phyloP scores from a whole-genome alignment of 2,888 invertebrate genomes.

The Stegana nigrithorax region DNA sequence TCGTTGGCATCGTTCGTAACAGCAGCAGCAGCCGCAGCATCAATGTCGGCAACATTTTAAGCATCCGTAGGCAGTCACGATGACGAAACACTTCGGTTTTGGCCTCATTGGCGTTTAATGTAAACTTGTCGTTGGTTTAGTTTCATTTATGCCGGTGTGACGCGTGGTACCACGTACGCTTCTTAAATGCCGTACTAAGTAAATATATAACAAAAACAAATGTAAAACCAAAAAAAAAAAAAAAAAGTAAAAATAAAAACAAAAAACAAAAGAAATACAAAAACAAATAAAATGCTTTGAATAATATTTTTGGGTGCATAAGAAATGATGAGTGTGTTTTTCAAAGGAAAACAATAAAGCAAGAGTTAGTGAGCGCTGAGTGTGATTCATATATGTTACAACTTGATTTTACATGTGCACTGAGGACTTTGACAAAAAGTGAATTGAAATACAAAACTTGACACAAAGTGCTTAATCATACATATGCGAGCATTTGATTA shows the following conservation, averaged over 20 bases:
- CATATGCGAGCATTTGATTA: no score
- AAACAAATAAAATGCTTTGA: neutral
- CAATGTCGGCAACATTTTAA: no score
- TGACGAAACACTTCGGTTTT: slow-evolving; percentile 21
- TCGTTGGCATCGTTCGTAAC: neutral
- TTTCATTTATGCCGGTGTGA: slow-evolving; percentile 54
- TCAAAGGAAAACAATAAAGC: no score
- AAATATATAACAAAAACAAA: no score
- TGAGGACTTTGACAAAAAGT: no score
- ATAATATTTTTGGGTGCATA: neutral
- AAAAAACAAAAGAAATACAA: slow-evolving; percentile 20
- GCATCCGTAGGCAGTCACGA: no score
- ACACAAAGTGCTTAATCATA: no score
- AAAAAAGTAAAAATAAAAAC: slow-evolving; percentile 17
- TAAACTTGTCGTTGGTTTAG: slow-evolving; percentile 41
- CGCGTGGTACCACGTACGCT: slow-evolving; percentile 43
- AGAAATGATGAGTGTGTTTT: no score
- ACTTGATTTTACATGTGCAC: no score
- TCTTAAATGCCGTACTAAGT: neutral
- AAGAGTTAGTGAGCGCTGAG: no score
- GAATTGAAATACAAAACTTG: no score
- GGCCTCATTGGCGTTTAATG: slow-evolving; percentile 28
- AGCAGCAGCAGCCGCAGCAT: slow-evolving; percentile 31
- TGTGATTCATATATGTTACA: no score
- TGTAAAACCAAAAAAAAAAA: neutral